A percentile compares a stretch with the other conserved stretches of the same genome.
Conservation (phyloP, 2,888 invertebrate genomes). For the Apocheima hispidaria region DNA sequence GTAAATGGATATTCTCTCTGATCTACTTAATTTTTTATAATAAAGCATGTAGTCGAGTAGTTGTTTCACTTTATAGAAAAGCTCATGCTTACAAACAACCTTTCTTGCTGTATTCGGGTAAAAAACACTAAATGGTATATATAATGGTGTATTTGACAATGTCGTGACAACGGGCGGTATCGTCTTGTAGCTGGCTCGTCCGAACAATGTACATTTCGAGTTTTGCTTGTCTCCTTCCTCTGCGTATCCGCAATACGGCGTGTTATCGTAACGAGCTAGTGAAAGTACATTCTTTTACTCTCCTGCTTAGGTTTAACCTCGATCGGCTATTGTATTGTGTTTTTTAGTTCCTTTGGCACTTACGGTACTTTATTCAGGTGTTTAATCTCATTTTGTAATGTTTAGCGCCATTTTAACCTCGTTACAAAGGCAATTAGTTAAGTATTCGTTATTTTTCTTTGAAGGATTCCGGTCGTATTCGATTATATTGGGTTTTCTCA, state of each 20-base stretch:
- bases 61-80: neutral
- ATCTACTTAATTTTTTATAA: too few relatives aligned
- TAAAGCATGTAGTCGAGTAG: neutral
- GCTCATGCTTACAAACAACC: too few relatives aligned
- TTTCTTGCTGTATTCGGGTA: too few relatives aligned
- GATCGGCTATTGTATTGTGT: constrained; percentile 37
- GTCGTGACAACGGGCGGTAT: constrained; percentile 25
- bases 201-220: constrained; percentile 9
- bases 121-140: too few relatives aligned
- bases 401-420: constrained; percentile 28
- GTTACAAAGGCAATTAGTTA: constrained; percentile 19
- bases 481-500: neutral
- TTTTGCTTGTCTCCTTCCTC: constrained; percentile 6
- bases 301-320: constrained; percentile 43
- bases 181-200: constrained; percentile 17
- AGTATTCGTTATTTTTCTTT: constrained; percentile 6
- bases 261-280: constrained; percentile 47
- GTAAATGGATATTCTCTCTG: too few relatives aligned
- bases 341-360: constrained; percentile 27
- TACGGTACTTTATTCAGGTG: constrained; percentile 30
- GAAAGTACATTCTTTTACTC: constrained; percentile 61
- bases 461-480: neutral
- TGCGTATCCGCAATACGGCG: constrained; percentile 9
- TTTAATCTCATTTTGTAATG: constrained; percentile 30
- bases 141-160: constrained; percentile 12